phyloP scores from a whole-genome alignment of 2,888 invertebrate genomes.

The Bombylius discolor region DNA sequence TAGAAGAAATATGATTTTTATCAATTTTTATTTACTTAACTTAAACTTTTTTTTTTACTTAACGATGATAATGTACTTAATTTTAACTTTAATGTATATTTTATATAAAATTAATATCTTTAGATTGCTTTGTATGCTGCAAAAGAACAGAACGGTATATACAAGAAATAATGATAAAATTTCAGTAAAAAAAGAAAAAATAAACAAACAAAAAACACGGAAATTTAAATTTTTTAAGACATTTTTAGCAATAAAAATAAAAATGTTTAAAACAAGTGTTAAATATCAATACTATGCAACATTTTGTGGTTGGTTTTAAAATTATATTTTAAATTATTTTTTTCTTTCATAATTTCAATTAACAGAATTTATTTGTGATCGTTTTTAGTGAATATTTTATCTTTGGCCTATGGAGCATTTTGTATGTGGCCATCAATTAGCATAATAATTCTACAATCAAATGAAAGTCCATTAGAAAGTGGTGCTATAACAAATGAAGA shows the following conservation, averaged over 20 bases:
- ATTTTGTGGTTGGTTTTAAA: constrained; percentile 25
- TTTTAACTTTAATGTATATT: too few species aligned
- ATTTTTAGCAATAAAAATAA: not conserved
- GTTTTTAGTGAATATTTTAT: constrained; percentile 24
- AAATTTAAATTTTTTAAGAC: too few species aligned
- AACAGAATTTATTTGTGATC: not conserved
- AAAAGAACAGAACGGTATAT: too few species aligned
- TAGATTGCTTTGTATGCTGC: too few species aligned
- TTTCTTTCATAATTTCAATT: not conserved
- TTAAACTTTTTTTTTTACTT: too few species aligned
- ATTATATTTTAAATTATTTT: not conserved
- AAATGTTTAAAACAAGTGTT: constrained; percentile 15
- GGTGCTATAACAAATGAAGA: constrained; percentile 26
- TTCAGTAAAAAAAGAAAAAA: too few species aligned
- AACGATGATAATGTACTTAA: too few species aligned
- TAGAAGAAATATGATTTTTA: too few species aligned
- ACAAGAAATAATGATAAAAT: too few species aligned
- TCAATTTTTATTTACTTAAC: too few species aligned
- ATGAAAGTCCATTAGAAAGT: constrained; percentile 23
- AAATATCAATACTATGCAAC: constrained; percentile 28
- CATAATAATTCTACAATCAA: constrained; percentile 25
- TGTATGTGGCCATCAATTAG: constrained; percentile 32
- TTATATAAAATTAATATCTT: too few species aligned
- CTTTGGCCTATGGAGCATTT: constrained; percentile 28
- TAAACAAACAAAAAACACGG: too few species aligned